phyloP scores from a whole-genome alignment of 2,888 invertebrate species.

The Melanargia galathea region DNA sequence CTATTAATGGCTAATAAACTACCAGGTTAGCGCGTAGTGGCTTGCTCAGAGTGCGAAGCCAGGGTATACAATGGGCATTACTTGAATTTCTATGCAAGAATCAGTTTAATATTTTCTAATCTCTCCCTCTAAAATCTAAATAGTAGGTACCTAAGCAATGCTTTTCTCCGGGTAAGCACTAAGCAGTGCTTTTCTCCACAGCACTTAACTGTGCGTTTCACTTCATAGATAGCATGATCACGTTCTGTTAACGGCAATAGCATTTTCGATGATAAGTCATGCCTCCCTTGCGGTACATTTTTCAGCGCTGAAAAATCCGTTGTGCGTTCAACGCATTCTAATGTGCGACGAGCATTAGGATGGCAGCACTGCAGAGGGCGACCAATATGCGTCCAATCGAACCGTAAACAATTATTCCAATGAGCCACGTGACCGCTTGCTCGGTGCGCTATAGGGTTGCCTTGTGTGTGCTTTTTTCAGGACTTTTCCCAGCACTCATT shows the following conservation, averaged over 20 bases:
- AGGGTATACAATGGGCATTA: too few species aligned
- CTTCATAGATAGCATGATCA: too few species aligned
- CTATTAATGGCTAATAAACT: too few species aligned
- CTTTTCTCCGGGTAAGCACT: too few species aligned
- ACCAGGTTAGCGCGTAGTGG: too few species aligned
- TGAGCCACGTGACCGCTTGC: conserved; percentile 55
- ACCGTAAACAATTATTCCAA: conserved; percentile 68
- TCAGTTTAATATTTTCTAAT: too few species aligned
- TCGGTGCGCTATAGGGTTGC: conserved; percentile 7
- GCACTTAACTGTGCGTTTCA: too few species aligned
- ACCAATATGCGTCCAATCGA: conserved; percentile 57
- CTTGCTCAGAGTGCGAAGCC: too few species aligned
- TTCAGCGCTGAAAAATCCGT: background rate
- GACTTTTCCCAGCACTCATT: background rate
- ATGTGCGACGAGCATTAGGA: conserved; percentile 46
- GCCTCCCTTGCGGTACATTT: background rate
- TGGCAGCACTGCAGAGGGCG: conserved; percentile 55
- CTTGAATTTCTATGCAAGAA: too few species aligned
- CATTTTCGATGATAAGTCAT: background rate
- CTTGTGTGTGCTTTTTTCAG: background rate
- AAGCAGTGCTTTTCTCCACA: too few species aligned
- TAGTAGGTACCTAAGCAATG: too few species aligned
- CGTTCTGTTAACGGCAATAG: background rate
- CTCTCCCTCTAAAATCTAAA: too few species aligned
- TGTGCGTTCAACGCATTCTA: background rate